phyloP scores from a whole-genome alignment of 1,140 invertebrate genomes.

The Aporrectodea caliginosa region DNA sequence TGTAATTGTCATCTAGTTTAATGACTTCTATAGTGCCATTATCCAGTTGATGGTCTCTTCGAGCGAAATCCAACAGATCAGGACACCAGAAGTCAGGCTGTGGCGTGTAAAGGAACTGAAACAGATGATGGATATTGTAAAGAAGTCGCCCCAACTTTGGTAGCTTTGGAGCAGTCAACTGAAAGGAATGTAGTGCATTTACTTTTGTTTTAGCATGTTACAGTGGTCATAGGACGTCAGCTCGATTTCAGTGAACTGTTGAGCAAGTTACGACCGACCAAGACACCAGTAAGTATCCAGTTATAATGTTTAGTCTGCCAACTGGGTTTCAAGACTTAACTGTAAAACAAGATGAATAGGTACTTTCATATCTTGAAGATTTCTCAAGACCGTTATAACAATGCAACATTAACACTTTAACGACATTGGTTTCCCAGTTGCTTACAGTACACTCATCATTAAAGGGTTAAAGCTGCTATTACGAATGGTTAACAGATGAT shows the following conservation, averaged over 20 bases:
- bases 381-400: background rate
- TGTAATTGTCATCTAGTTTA: too few relatives aligned
- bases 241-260: constrained; percentile 48
- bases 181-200: constrained; percentile 48
- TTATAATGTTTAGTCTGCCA: too few relatives aligned
- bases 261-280: constrained; percentile 46
- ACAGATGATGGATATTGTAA: too few relatives aligned
- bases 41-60: too few relatives aligned
- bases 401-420: background rate
- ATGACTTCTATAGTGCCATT: too few relatives aligned
- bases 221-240: constrained; percentile 46
- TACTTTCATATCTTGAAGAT: background rate
- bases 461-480: background rate
- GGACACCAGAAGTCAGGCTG: too few relatives aligned
- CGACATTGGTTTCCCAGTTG: background rate
- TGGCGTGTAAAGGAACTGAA: too few relatives aligned
- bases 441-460: background rate
- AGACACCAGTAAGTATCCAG: too few relatives aligned
- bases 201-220: constrained; percentile 51
- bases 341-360: background rate
- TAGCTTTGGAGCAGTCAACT: constrained; percentile 53
- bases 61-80: too few relatives aligned
- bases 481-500: background rate
- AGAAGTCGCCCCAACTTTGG: too few relatives aligned
- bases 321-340: background rate